These are phyloP conservation scores for Leucophora obtusa DNA, from an alignment of 2,888 invertebrate species.

Conservation along the genomic window DNA sequence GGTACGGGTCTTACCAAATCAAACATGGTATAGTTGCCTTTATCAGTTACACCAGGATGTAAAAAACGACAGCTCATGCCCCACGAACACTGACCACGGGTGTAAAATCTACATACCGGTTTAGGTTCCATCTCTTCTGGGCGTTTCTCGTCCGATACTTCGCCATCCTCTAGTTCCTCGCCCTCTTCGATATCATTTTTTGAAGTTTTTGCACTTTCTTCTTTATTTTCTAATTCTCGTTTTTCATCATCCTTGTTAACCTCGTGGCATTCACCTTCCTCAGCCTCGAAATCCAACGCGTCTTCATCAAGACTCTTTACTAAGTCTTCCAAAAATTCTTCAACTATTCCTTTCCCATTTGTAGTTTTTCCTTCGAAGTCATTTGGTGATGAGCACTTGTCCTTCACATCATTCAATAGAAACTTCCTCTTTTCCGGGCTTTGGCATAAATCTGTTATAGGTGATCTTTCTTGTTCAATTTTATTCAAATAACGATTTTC, in stretches of 20 bases:
- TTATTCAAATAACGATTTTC: constrained; percentile 39
- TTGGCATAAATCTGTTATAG: constrained; percentile 73
- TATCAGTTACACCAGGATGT: constrained; percentile 98
- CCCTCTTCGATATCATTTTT: constrained; percentile 76
- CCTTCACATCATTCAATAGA: constrained; percentile 67
- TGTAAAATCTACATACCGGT: constrained; percentile 95
- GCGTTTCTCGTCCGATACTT: too few species aligned
- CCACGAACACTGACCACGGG: constrained; percentile 97
- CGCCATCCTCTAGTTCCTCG: too few species aligned
- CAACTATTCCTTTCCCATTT: constrained; percentile 67
- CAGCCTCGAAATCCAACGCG: too few species aligned
- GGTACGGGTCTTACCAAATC: too few species aligned
- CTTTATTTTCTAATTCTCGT: constrained; percentile 81
- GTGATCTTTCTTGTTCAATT: constrained; percentile 33
- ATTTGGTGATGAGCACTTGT: constrained; percentile 37
- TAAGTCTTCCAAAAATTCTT: constrained; percentile 73
- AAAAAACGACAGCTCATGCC: constrained; percentile 95
- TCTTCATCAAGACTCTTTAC: constrained; percentile 86
- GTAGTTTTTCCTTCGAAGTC: constrained; percentile 51
- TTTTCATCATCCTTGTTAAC: constrained; percentile 80
- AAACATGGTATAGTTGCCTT: too few species aligned
- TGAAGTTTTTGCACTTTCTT: constrained; percentile 77
- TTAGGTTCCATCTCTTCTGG: constrained; percentile 92
- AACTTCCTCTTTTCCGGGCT: constrained; percentile 75
- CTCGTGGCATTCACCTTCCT: too few species aligned